A percentile compares a stretch with the other conserved stretches of the same genome.
Evolutionary conservation across 1,140 invertebrate genomes (phyloP).

Genomic region (Drosophila seguyi): DNA sequence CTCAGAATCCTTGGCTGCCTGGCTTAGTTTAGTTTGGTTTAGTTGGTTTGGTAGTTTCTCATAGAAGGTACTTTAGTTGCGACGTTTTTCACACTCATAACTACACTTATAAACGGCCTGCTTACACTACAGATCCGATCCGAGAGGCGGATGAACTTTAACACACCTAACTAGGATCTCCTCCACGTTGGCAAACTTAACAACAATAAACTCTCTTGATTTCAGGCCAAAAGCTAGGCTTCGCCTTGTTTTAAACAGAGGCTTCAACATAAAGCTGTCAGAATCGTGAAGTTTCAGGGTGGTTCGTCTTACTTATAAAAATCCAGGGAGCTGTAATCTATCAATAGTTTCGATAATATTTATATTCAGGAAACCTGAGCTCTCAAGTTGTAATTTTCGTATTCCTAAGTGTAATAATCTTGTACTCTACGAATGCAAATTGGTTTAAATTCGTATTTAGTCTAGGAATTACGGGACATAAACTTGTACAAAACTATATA

Average conservation of each 20-base stretch:
- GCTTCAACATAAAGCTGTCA: conserved; percentile 68
- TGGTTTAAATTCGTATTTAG: neutral
- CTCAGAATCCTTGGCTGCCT: conserved; percentile 36
- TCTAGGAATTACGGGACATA: too few relatives aligned
- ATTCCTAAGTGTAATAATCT: neutral
- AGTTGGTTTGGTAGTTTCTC: conserved; percentile 41
- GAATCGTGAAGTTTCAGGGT: conserved; percentile 11
- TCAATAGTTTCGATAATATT: neutral
- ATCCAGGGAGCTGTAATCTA: neutral
- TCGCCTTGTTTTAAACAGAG: conserved; percentile 56
- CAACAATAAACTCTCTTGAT: conserved; percentile 45
- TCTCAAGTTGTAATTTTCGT: neutral
- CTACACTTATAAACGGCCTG: conserved; percentile 26
- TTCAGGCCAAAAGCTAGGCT: conserved; percentile 65
- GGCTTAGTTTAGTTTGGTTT: conserved; percentile 26
- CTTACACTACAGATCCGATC: conserved; percentile 25
- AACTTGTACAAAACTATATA: neutral
- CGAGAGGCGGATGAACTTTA: conserved; percentile 51
- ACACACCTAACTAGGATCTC: conserved; percentile 57
- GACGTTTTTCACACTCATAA: conserved; percentile 61
- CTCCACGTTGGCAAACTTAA: conserved; percentile 63
- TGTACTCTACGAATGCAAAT: neutral
- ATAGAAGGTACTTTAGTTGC: conserved; percentile 78
- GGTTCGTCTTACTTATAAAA: neutral
- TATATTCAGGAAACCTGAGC: neutral